Evolutionary conservation across 2,797 vertebrate species (phyloP).

Genomic region (Coilia nasus): DNA sequence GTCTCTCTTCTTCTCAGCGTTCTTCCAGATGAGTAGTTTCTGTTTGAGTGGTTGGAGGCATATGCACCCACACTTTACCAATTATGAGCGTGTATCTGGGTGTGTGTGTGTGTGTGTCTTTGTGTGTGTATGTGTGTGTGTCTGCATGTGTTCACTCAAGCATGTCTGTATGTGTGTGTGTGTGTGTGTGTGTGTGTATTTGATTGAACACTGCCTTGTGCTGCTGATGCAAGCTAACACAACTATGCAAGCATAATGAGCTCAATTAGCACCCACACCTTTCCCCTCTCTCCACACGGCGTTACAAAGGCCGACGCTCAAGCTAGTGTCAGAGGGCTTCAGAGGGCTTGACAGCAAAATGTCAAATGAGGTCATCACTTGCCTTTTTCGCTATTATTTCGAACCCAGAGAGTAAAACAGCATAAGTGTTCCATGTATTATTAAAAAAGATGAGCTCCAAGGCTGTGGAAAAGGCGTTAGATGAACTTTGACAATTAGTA

Average conservation of each 20-base stretch:
- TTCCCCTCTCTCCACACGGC: background rate
- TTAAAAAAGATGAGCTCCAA: constrained; percentile 1
- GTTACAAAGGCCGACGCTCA: background rate
- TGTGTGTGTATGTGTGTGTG: background rate
- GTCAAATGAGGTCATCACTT: background rate
- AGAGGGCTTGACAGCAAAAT: background rate
- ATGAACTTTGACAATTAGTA: constrained; percentile 23
- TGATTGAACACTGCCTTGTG: background rate
- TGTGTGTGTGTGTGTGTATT: background rate
- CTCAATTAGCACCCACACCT: background rate
- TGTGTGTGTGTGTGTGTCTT: too few relatives aligned
- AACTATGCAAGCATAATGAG: background rate
- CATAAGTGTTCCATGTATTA: constrained; percentile 14
- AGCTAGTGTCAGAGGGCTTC: background rate
- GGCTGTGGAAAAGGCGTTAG: background rate
- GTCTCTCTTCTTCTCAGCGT: background rate
- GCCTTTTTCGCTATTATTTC: background rate
- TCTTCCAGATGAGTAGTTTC: background rate
- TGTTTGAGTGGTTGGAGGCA: background rate
- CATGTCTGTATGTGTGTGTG: background rate
- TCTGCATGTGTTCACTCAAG: background rate
- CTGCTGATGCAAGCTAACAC: background rate
- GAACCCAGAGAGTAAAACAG: background rate
- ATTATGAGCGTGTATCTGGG: background rate
- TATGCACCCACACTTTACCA: constrained; percentile 1